These are phyloP conservation scores for Ommatoiulus sabulosus DNA, from an alignment of 2,888 invertebrate genomes.

Conservation along the genomic window DNA sequence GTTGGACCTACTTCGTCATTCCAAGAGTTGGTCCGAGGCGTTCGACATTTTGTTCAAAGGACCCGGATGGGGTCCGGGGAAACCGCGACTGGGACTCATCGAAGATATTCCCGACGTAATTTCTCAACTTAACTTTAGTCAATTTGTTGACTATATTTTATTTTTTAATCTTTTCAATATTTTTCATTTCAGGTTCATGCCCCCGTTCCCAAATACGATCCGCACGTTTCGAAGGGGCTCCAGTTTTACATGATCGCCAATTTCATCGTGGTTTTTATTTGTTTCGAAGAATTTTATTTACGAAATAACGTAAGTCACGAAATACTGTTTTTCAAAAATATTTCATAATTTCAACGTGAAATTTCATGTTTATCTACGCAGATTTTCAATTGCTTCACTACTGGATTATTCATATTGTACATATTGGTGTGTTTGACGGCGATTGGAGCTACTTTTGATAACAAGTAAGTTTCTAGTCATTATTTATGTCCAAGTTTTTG, in stretches of 20 bases:
- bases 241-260: slow-evolving; percentile 49
- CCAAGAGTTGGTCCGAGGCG: slow-evolving; percentile 12
- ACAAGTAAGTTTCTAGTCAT: slow-evolving; percentile 11
- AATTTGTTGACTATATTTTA: neutral
- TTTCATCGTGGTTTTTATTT: neutral
- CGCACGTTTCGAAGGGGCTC: neutral
- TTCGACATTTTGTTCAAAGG: slow-evolving; percentile 77
- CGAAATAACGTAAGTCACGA: neutral
- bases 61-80: slow-evolving; percentile 89
- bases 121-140: too few relatives aligned
- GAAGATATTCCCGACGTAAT: slow-evolving; percentile 81
- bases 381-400: neutral
- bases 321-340: neutral
- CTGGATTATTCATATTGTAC: slow-evolving; percentile 12
- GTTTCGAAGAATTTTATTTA: slow-evolving; percentile 51
- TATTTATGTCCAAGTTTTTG: neutral
- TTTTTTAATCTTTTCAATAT: slow-evolving; percentile 13
- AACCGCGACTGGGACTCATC: slow-evolving; percentile 80
- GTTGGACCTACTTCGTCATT: slow-evolving; percentile 57
- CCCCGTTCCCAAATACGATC: slow-evolving; percentile 49
- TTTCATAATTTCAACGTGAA: too few relatives aligned
- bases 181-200: slow-evolving; percentile 17
- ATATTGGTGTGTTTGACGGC: slow-evolving; percentile 47
- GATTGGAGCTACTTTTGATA: slow-evolving; percentile 52
- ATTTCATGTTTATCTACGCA: neutral